Conservation (phyloP, 2,888 invertebrate species). For the Cacoxenus indagator region DNA sequence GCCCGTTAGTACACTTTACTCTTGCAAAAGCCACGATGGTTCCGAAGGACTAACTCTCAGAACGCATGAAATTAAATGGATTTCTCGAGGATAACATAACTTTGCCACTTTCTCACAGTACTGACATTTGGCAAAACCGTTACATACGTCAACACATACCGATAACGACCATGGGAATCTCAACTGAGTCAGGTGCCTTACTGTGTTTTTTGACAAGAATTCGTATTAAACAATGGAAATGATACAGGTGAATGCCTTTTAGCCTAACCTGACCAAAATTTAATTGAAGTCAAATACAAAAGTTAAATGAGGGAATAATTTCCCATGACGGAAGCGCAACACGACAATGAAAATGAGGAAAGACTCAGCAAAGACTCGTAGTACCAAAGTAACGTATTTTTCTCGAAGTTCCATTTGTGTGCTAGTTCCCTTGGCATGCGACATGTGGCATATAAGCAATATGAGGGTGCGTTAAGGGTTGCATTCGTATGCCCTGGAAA, state of each 20-base stretch:
- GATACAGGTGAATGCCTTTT: neutral
- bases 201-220: neutral
- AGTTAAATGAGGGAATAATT: neutral
- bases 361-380: neutral
- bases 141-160: neutral
- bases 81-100: too few species aligned
- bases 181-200: neutral
- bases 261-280: neutral
- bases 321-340: neutral
- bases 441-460: neutral
- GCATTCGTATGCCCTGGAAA: neutral
- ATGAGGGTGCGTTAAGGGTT: neutral
- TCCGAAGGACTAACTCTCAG: too few species aligned
- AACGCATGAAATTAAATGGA: too few species aligned
- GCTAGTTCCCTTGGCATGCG: neutral
- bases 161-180: neutral
- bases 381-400: slow-evolving; percentile 9
- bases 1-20: too few species aligned
- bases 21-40: too few species aligned
- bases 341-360: neutral
- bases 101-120: neutral
- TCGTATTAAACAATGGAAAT: neutral
- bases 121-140: neutral
- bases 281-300: neutral
- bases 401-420: neutral